These are phyloP conservation scores for Sebastes nivosus DNA, from an alignment of 2,797 vertebrate species.

Conservation along the genomic window DNA sequence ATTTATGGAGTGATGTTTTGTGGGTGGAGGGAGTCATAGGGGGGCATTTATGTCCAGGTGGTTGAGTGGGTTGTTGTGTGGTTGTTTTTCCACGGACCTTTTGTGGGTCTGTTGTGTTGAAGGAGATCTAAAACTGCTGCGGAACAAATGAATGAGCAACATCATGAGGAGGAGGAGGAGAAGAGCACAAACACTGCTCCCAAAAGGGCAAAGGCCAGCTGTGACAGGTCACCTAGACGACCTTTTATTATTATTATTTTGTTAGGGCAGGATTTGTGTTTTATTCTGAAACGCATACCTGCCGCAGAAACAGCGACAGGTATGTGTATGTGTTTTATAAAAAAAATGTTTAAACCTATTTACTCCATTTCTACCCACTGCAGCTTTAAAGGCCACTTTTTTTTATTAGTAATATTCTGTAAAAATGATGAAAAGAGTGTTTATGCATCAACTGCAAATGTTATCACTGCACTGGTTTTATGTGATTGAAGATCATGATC, in stretches of 20 bases:
- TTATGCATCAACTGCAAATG: background rate
- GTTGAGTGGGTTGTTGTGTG: conserved; percentile 23
- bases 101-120: conserved; percentile 14
- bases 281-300: conserved; percentile 65
- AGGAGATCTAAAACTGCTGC: conserved; percentile 21
- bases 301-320: conserved; percentile 77
- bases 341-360: too few relatives aligned
- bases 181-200: conserved; percentile 14
- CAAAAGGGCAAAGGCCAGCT: conserved; percentile 62
- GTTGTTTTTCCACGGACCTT: conserved; percentile 1
- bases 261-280: conserved; percentile 26
- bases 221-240: background rate
- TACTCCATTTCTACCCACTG: too few relatives aligned
- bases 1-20: conserved; percentile 1
- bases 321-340: too few relatives aligned
- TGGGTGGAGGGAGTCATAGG: conserved; percentile 22
- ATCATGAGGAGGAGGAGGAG: background rate
- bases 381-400: background rate
- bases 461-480: background rate
- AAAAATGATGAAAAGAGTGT: background rate
- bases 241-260: background rate
- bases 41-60: conserved; percentile 42
- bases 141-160: conserved; percentile 40
- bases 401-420: background rate
- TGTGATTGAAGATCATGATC: conserved; percentile 13